Evolutionary conservation across 2,797 vertebrate genomes (phyloP), one percentile per base, ranked within the genome.

Genomic region (Denticeps clupeoides): DNA sequence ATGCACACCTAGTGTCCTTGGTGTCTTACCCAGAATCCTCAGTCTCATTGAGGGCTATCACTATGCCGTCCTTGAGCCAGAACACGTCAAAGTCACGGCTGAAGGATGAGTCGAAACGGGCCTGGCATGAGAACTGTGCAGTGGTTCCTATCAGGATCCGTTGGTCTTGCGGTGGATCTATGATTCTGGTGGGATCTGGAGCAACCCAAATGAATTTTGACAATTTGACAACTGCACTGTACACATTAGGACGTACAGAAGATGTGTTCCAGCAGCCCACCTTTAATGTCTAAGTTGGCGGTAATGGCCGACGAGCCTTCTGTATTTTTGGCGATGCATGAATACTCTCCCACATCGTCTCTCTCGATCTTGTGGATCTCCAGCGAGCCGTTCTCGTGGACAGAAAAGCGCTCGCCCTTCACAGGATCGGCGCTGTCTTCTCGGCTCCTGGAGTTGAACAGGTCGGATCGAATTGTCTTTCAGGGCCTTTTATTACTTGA

Each of bases 181-280:
- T 70, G 49, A 94, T 81, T 65, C 74, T 84, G 5, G 93, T 99
- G 56, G 93, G 88, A 66, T 88, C 93, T 97, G 78, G 59, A 58
- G 64, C 22, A 64, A n/a, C n/a, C n/a, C n/a, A n/a, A n/a, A n/a
- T n/a, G n/a, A n/a, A n/a, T n/a, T n/a, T n/a, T n/a, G n/a, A n/a
- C n/a, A n/a, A n/a, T n/a, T n/a, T n/a, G n/a, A n/a, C n/a, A n/a
- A n/a, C n/a, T n/a, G n/a, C n/a, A n/a, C n/a, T n/a, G n/a, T n/a
- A n/a, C n/a, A n/a, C n/a, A n/a, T n/a, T n/a, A n/a, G n/a, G n/a
- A n/a, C n/a, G n/a, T n/a, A n/a, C n/a, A n/a, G n/a, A n/a, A n/a
- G n/a, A n/a, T n/a, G n/a, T n/a, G n/a, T n/a, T n/a, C n/a, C n/a
- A n/a, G n/a, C n/a, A n/a, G n/a, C 38, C 45, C 71, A 97, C 95